Evolutionary conservation across 2,888 invertebrate genomes (phyloP).

Genomic region (Odontocolon sp.): DNA sequence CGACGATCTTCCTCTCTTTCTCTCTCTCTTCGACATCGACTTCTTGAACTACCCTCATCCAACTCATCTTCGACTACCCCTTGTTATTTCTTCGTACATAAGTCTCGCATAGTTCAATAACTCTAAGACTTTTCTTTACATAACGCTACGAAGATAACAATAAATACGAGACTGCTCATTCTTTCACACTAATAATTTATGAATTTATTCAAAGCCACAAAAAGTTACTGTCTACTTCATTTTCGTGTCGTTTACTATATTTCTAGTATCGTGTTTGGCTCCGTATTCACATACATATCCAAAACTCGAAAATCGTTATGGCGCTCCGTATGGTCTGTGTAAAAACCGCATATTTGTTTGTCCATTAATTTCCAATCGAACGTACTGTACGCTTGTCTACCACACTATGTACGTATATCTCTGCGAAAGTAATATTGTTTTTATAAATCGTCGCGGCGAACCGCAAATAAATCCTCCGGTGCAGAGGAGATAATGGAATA

Average conservation of each 20-base stretch:
- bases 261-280: neutral
- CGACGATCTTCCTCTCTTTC: constrained; percentile 61
- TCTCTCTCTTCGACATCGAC: constrained; percentile 58
- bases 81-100: constrained; percentile 44
- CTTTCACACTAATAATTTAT: neutral
- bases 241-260: neutral
- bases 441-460: constrained; percentile 52
- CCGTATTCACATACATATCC: constrained; percentile 10
- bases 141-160: constrained; percentile 8
- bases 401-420: constrained; percentile 1
- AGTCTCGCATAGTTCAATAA: constrained; percentile 24
- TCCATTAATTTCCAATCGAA: constrained; percentile 52
- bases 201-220: neutral
- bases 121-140: neutral
- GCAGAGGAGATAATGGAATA: constrained; percentile 58
- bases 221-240: too few relatives aligned
- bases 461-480: constrained; percentile 58
- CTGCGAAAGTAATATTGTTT: constrained; percentile 52
- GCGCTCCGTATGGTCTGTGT: constrained; percentile 4
- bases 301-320: constrained; percentile 7
- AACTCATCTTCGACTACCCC: constrained; percentile 19
- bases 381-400: constrained; percentile 8
- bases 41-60: constrained; percentile 49
- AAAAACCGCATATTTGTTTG: constrained; percentile 56
- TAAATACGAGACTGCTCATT: neutral